phyloP scores from a whole-genome alignment of 2,797 vertebrate genomes.

The Spheniscus humboldti region DNA sequence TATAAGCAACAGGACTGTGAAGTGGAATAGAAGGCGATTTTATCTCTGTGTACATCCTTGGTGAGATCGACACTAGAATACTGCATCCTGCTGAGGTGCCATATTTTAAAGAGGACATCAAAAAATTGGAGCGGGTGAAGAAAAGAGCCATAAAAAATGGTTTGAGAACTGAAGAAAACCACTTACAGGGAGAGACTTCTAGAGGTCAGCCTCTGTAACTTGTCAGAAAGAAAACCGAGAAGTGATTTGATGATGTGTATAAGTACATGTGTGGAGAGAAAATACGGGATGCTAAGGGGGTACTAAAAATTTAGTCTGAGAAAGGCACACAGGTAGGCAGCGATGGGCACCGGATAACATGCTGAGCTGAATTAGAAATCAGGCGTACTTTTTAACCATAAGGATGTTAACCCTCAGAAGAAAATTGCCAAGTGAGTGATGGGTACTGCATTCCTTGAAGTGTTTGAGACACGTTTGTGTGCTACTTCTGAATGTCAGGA shows the following conservation, averaged over 20 bases:
- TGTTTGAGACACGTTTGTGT: not conserved
- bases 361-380: not conserved
- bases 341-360: not conserved
- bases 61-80: slow-evolving; percentile 23
- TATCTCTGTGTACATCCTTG: slow-evolving; percentile 1
- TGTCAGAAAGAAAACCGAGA: slow-evolving; percentile 39
- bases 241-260: slow-evolving; percentile 22
- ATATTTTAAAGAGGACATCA: slow-evolving; percentile 48
- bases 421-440: not conserved
- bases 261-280: slow-evolving; percentile 24
- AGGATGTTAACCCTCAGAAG: not conserved
- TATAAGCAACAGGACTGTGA: slow-evolving; percentile 34
- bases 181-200: slow-evolving; percentile 46
- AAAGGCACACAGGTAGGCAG: not conserved
- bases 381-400: not conserved
- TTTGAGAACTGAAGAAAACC: slow-evolving; percentile 47
- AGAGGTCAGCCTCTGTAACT: slow-evolving; percentile 47
- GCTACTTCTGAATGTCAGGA: not conserved
- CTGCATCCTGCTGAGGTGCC: slow-evolving; percentile 46
- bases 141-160: slow-evolving; percentile 46
- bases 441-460: not conserved
- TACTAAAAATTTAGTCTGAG: not conserved
- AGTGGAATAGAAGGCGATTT: slow-evolving; percentile 13
- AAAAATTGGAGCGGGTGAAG: slow-evolving; percentile 6
- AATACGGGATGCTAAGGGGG: not conserved